Evolutionary conservation across 2,113 vertebrate genomes (phyloP).

Genomic region (Rana temporaria): DNA sequence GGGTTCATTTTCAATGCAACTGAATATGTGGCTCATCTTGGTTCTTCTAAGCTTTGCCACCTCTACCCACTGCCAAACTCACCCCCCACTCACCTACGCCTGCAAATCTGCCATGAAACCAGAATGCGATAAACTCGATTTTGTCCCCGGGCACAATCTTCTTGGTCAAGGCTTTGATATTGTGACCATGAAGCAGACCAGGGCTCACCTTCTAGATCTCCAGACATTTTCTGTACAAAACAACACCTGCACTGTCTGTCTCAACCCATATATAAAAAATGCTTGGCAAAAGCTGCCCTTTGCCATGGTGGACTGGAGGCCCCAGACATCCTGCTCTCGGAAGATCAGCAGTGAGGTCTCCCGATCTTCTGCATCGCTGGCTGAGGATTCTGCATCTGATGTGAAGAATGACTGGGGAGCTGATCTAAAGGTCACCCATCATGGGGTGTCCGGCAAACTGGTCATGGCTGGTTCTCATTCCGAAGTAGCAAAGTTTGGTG

Average conservation of each 20-base stretch:
- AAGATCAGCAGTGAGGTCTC: conserved; percentile 67
- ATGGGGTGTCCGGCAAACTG: not conserved
- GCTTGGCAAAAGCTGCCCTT: conserved; percentile 72
- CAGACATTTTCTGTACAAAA: conserved; percentile 36
- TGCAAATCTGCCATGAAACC: not conserved
- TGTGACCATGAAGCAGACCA: conserved; percentile 61
- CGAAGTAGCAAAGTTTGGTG: conserved; percentile 71
- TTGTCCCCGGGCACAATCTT: conserved; percentile 66
- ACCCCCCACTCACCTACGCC: not conserved
- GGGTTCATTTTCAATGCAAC: not conserved
- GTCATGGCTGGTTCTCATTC: conserved; percentile 72
- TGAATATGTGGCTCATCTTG: conserved; percentile 20
- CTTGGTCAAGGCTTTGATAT: conserved; percentile 66
- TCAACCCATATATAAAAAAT: conserved; percentile 68
- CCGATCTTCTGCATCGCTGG: conserved; percentile 71
- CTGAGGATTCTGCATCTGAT: conserved; percentile 59
- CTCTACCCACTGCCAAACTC: not conserved
- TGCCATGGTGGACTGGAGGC: conserved; percentile 74
- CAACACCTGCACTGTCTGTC: conserved; percentile 70
- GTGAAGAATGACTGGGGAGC: conserved; percentile 76
- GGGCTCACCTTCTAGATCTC: conserved; percentile 57
- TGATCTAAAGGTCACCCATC: conserved; percentile 38
- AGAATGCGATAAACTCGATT: conserved; percentile 51
- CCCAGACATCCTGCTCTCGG: conserved; percentile 66
- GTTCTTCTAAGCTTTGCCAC: not conserved